Evolutionary conservation across 1,140 invertebrate species (phyloP).

Genomic region (Bradynema listronoti): DNA sequence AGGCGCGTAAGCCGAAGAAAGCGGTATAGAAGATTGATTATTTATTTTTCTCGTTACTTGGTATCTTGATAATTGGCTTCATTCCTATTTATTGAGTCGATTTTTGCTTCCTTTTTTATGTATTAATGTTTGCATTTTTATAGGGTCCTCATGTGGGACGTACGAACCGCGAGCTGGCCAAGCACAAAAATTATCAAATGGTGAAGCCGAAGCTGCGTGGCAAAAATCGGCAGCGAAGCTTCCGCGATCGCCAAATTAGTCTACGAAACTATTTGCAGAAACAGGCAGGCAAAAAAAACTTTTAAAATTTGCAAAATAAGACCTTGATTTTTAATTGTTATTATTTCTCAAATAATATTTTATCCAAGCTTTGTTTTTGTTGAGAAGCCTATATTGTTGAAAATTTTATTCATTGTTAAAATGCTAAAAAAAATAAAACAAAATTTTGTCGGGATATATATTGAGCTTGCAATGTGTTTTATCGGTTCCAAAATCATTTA

Average conservation of each 20-base stretch:
- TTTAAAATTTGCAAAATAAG: not conserved
- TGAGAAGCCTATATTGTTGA: too few relatives aligned
- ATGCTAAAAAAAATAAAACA: too few relatives aligned
- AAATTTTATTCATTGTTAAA: too few relatives aligned
- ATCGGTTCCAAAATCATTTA: too few relatives aligned
- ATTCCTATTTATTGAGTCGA: not conserved
- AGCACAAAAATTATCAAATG: slow-evolving; percentile 53
- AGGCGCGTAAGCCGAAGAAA: slow-evolving; percentile 48
- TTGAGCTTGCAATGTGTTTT: too few relatives aligned
- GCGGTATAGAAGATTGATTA: slow-evolving; percentile 17
- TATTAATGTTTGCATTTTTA: slow-evolving; percentile 19
- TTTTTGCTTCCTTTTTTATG: not conserved
- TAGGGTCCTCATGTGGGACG: slow-evolving; percentile 54
- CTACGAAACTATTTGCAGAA: slow-evolving; percentile 50
- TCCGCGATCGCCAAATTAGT: slow-evolving; percentile 47
- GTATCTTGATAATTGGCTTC: not conserved
- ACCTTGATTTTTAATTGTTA: not conserved
- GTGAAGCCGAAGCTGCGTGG: slow-evolving; percentile 53
- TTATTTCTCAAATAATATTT: slow-evolving; percentile 10
- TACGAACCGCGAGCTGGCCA: slow-evolving; percentile 50
- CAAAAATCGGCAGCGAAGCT: slow-evolving; percentile 51
- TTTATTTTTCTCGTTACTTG: not conserved
- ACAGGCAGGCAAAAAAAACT: slow-evolving; percentile 40
- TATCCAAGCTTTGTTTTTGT: not conserved
- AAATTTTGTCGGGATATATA: too few relatives aligned